Conservation (phyloP, 2,797 vertebrate species). For the Lacerta agilis region DNA sequence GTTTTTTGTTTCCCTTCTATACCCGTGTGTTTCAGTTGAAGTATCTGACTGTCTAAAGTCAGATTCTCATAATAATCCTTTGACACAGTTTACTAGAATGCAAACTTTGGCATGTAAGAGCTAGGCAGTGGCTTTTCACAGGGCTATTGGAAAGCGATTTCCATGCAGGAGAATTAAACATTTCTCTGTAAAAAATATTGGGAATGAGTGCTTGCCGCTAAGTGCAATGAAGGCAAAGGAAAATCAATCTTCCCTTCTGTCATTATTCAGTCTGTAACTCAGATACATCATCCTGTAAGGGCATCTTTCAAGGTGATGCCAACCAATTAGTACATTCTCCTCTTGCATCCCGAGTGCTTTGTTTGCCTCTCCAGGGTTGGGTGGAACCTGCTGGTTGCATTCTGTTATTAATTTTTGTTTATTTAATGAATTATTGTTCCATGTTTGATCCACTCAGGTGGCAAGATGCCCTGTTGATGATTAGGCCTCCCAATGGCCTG, state of each 20-base stretch:
- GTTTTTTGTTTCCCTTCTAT: background rate
- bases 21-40: slow-evolving; percentile 3
- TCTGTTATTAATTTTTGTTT: background rate
- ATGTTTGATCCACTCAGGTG: background rate
- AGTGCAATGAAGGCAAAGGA: background rate
- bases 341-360: background rate
- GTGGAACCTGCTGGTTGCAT: background rate
- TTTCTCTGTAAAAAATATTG: background rate
- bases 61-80: slow-evolving; percentile 24
- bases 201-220: background rate
- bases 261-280: background rate
- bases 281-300: background rate
- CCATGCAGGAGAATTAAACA: background rate
- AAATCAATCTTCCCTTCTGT: slow-evolving; percentile 1
- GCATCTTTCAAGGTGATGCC: background rate
- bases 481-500: background rate
- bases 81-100: background rate
- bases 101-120: background rate
- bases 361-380: background rate
- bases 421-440: background rate
- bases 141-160: background rate
- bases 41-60: slow-evolving; percentile 14
- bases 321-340: background rate
- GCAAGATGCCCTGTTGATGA: background rate
- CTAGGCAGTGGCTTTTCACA: background rate